Conservation (phyloP, 2,888 invertebrate genomes). For the Meandrusa payeni region DNA sequence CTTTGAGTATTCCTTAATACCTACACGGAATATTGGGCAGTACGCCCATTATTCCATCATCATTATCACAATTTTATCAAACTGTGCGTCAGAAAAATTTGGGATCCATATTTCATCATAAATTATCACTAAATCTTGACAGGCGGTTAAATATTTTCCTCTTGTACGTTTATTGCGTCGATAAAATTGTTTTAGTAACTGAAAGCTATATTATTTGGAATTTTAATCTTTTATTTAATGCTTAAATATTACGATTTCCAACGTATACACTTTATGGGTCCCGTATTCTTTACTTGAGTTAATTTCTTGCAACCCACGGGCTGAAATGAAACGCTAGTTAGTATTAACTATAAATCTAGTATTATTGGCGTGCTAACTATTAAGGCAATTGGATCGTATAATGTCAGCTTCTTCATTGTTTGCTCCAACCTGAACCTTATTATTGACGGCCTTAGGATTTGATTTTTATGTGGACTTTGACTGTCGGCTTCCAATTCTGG, state of each 20-base stretch:
- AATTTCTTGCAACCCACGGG: slow-evolving; percentile 8
- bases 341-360: slow-evolving; percentile 19
- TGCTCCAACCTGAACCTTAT: slow-evolving; percentile 8
- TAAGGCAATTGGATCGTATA: slow-evolving; percentile 12
- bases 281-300: slow-evolving; percentile 6
- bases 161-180: slow-evolving; percentile 10
- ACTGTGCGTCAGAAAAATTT: neutral
- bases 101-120: slow-evolving; percentile 2
- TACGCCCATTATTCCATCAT: neutral
- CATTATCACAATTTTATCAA: neutral
- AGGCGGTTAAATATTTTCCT: slow-evolving; percentile 6
- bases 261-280: slow-evolving; percentile 14
- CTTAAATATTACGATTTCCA: slow-evolving; percentile 10
- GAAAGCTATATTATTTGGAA: slow-evolving; percentile 8
- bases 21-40: too few relatives aligned
- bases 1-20: too few relatives aligned
- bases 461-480: neutral
- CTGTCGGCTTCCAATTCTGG: slow-evolving; percentile 14
- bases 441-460: neutral
- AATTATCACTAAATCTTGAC: neutral
- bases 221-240: slow-evolving; percentile 15
- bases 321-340: slow-evolving; percentile 10
- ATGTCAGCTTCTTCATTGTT: neutral
- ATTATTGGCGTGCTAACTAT: slow-evolving; percentile 18
- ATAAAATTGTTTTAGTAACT: slow-evolving; percentile 15